phyloP scores from a whole-genome alignment of 2,797 vertebrate genomes.

The Malacoctenus gilli region DNA sequence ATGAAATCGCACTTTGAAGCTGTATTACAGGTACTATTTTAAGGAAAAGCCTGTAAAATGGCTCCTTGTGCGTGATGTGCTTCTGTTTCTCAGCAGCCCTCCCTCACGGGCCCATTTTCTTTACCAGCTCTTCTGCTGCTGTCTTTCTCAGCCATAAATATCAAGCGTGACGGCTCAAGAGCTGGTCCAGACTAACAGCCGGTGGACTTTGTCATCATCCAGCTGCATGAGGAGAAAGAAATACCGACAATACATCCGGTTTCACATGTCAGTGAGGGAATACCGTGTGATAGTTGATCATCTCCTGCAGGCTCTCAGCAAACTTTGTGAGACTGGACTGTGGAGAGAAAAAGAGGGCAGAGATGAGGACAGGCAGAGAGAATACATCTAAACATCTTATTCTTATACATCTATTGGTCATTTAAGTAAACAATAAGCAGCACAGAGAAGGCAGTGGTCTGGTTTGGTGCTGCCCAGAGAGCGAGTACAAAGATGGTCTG shows the following conservation, averaged over 20 bases:
- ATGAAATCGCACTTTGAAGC: constrained; percentile 7
- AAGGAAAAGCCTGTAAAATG: background rate
- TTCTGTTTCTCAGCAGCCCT: constrained; percentile 8
- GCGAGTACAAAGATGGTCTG: no score
- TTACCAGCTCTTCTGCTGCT: constrained; percentile 10
- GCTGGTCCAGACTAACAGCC: constrained; percentile 1
- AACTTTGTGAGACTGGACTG: constrained; percentile 94
- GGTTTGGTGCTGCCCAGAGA: no score
- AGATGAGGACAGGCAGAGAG: constrained; percentile 9
- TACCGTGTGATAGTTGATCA: constrained; percentile 98
- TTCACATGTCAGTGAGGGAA: constrained; percentile 61
- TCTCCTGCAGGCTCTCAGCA: constrained; percentile 96
- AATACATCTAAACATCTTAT: no score
- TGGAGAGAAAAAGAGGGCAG: constrained; percentile 39
- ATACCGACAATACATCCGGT: constrained; percentile 32
- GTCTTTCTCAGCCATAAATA: constrained; percentile 40
- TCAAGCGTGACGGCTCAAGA: constrained; percentile 29
- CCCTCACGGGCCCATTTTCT: background rate
- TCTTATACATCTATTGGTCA: background rate
- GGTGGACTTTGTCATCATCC: constrained; percentile 48
- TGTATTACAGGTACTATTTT: constrained; percentile 1
- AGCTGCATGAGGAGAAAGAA: constrained; percentile 2
- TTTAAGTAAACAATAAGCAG: background rate
- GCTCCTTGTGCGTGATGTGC: background rate
- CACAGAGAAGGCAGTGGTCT: no score